Evolutionary conservation across 1,140 invertebrate species (phyloP), one percentile per base, ranked within the genome.

Genomic region (Armadillidium nasatum): DNA sequence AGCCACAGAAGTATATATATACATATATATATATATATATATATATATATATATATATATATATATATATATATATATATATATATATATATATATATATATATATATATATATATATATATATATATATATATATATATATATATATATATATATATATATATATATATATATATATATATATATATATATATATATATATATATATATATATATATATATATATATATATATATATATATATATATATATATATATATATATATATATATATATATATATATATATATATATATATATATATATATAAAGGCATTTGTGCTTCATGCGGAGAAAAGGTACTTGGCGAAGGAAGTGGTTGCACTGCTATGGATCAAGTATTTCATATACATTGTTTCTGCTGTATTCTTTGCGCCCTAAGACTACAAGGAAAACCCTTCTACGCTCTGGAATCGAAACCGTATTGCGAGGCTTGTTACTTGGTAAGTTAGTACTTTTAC

Each of bases 361-460:
- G 96, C 84, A 96, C 94, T 13, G 96, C 96, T 4, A 96, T 98
- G 93, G 94, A 95, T 81, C 91, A 96, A 84, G 90, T 98, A 69
- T 99, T 95, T 83, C 97, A 99, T 85, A 94, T 97, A 43, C 87
- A 89, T 78, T 99, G 97, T 83, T 99, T 99, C 83, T 92, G 91
- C 44, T 99, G 97, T 84, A 89, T 90, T 81, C 89, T 91, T 73
- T 99, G 97, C 84, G 91, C 91, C 80, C 89, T 90, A 15, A 93
- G 93, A 85, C 86, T 99, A n/a, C 90, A 92, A 85, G 96, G 95
- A 19, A 95, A 96, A 85, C 93, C 95, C 22, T 98, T 98, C 84
- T 98, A 97, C 87, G 91, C 93, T 1, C 88, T 97, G 22, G 95
- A 98, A 83, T 93, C 91, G 3, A 93, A 96, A 81, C 95, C 95